Conservation (phyloP, 2,888 invertebrate species). For the Aphrophora alni region DNA sequence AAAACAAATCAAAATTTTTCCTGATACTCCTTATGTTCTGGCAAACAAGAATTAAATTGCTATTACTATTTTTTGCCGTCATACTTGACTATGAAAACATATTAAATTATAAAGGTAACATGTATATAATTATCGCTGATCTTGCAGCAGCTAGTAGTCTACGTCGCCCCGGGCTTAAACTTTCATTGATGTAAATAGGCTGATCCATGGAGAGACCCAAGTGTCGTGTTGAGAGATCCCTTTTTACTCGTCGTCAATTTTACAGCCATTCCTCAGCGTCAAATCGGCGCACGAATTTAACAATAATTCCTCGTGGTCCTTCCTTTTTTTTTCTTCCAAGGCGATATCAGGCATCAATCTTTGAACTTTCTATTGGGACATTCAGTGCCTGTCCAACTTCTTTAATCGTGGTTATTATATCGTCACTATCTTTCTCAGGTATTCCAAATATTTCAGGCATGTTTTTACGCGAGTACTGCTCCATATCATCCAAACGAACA, state of each 20-base stretch:
- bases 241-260: slow-evolving; percentile 17
- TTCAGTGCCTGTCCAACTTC: too few species aligned
- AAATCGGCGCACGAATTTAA: slow-evolving; percentile 22
- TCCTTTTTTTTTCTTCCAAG: not conserved
- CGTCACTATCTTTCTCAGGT: too few species aligned
- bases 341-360: slow-evolving; percentile 2
- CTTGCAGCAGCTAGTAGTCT: slow-evolving; percentile 11
- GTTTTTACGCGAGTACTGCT: too few species aligned
- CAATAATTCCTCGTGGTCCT: slow-evolving; percentile 11
- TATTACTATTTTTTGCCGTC: not conserved
- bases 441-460: too few species aligned
- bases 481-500: too few species aligned
- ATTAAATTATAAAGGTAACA: not conserved
- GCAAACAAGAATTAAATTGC: not conserved
- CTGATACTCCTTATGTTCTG: slow-evolving; percentile 15
- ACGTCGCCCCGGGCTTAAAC: slow-evolving; percentile 6
- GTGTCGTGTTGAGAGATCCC: slow-evolving; percentile 18
- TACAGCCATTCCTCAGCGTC: slow-evolving; percentile 13
- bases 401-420: too few species aligned
- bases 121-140: not conserved
- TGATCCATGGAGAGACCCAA: slow-evolving; percentile 9
- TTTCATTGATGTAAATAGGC: slow-evolving; percentile 20
- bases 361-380: not conserved
- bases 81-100: not conserved
- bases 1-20: slow-evolving; percentile 6